Evolutionary conservation across 2,797 vertebrate genomes (phyloP).

Genomic region (Chiloscyllium punctatum): DNA sequence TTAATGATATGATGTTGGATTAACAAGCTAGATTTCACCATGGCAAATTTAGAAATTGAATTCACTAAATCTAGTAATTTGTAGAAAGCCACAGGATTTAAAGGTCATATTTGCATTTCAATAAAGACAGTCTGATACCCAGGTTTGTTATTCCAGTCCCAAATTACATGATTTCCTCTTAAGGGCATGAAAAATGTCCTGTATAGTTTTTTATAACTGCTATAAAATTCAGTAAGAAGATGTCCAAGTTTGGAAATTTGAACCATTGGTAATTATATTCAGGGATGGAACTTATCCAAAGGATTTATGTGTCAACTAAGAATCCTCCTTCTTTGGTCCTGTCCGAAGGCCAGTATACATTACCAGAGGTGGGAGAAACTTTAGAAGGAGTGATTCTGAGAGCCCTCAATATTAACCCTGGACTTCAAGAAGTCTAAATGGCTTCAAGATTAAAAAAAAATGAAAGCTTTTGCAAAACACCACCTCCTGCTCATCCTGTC

Average conservation of each 20-base stretch:
- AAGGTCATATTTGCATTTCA: neutral
- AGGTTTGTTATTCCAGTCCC: neutral
- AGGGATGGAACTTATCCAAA: neutral
- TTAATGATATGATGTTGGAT: neutral
- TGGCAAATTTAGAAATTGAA: neutral
- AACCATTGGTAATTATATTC: neutral
- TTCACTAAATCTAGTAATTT: neutral
- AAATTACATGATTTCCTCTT: neutral
- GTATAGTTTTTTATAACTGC: neutral
- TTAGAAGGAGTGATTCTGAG: neutral
- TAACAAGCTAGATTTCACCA: neutral
- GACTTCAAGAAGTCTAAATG: neutral
- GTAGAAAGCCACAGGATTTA: neutral
- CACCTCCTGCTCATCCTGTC: no score
- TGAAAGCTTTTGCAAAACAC: neutral
- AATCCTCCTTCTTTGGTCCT: neutral
- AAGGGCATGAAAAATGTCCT: neutral
- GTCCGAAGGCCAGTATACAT: neutral
- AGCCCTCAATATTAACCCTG: neutral
- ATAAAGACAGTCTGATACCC: neutral
- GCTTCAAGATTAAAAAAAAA: neutral
- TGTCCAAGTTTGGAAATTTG: neutral
- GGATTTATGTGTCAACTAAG: neutral
- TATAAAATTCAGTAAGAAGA: neutral
- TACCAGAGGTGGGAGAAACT: neutral